Evolutionary conservation across 1,140 invertebrate species (phyloP).

Genomic region (Dreissena polymorpha): DNA sequence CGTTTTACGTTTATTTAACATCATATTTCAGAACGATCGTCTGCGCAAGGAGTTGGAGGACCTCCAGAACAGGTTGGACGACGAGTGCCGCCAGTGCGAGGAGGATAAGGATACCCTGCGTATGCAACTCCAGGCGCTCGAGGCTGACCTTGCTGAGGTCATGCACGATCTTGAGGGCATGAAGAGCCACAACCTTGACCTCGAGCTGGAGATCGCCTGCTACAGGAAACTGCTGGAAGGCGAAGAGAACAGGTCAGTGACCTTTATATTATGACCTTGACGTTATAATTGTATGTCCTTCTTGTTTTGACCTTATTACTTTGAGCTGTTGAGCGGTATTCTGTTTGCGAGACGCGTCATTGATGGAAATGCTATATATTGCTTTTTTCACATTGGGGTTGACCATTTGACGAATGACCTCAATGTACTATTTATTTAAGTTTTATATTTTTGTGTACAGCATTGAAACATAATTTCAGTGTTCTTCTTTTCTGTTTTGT

Average conservation of each 20-base stretch:
- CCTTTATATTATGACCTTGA: background rate
- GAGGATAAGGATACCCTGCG: conserved; percentile 39
- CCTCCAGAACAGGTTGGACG: conserved; percentile 31
- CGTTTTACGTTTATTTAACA: no score
- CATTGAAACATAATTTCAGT: no score
- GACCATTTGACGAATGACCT: no score
- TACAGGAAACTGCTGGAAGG: conserved; percentile 78
- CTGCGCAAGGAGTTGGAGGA: conserved; percentile 68
- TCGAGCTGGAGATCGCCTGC: conserved; percentile 78
- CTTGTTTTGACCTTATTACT: no score
- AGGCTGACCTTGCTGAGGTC: conserved; percentile 77
- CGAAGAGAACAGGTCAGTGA: conserved; percentile 73
- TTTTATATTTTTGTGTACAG: no score
- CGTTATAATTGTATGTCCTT: no score
- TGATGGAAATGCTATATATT: no score
- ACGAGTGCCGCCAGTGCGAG: conserved; percentile 11
- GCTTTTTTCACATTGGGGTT: no score
- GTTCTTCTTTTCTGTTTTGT: no score
- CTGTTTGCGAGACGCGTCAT: no score
- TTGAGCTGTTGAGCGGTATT: no score
- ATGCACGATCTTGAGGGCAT: conserved; percentile 79
- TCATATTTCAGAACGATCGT: conserved; percentile 43
- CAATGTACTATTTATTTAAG: no score
- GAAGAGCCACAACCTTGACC: conserved; percentile 79
- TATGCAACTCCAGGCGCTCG: conserved; percentile 74